Evolutionary conservation across 2,797 vertebrate genomes (phyloP), one percentile per base, ranked within the genome.

Genomic region (Sebastes diploproa): DNA sequence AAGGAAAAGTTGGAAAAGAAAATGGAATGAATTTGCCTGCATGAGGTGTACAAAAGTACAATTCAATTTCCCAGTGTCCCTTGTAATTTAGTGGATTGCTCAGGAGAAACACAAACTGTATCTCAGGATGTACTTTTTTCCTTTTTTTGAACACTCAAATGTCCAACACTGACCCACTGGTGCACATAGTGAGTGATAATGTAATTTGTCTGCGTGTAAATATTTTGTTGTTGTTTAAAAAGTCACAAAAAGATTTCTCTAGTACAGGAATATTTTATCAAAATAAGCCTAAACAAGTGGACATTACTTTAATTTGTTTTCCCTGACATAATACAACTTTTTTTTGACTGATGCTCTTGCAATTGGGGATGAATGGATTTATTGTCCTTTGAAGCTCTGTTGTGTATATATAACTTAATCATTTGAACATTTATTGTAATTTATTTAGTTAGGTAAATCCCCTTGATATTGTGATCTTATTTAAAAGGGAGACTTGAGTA

Each of bases 21-120:
- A 75, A 67, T 55, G 22, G 22, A 68, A 75, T 75, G 9, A 16
- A 55, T 75, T 72, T 75, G 29, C n/a, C 52, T 75, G 56, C 16
- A 22, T 20, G 13, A 23, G 16, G 46, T 58, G 7, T 13, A 30
- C 46, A 25, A 34, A 69, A 77, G 55, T 16, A 34, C 27, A 56
- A 50, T 71, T 67, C 22, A 63, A 32, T 73, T 68, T 32, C 23
- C 23, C 16, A 61, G 8, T 67, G 63, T 73, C 30, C 1, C 3
- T 16, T 76, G 56, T 68, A 36, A 32, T 27, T 63, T n/a, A n/a
- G 7, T 12, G 8, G 2, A 18, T 20, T 29, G 8, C 22, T 72
- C 36, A 8, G 6, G 29, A 25, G 25, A 23, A 50, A 18, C 11
- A 54, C 11, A 54, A 42, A 42, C 6, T 14, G 9, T 1, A 52